These are phyloP conservation scores for Alviniconcha strummeri DNA, from an alignment of 2,888 invertebrate species.

Conservation along the genomic window DNA sequence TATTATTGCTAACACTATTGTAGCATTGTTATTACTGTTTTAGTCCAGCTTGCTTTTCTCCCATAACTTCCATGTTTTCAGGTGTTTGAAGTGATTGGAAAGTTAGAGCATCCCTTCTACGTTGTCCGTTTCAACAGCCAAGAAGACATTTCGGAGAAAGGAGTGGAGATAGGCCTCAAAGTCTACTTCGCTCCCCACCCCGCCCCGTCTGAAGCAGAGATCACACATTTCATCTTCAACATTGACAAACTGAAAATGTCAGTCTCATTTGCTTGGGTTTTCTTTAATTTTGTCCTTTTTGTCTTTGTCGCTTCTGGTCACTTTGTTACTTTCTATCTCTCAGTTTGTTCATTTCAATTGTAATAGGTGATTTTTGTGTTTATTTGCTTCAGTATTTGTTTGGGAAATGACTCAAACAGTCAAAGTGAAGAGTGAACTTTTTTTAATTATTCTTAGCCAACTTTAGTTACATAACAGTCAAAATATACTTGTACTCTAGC, in stretches of 20 bases:
- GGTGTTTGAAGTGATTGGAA: slow-evolving; percentile 94
- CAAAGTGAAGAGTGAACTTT: too few species aligned
- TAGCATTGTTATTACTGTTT: too few species aligned
- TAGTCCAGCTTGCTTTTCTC: too few species aligned
- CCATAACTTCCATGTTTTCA: slow-evolving; percentile 55
- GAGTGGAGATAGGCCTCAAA: slow-evolving; percentile 81
- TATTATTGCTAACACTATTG: too few species aligned
- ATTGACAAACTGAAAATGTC: slow-evolving; percentile 78
- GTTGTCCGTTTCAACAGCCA: slow-evolving; percentile 90
- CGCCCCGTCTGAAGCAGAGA: slow-evolving; percentile 86
- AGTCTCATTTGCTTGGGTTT: slow-evolving; percentile 35
- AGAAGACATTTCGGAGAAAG: slow-evolving; percentile 83
- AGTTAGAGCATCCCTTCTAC: slow-evolving; percentile 89
- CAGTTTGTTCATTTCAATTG: too few species aligned
- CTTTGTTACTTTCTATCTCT: background rate
- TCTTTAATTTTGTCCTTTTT: background rate
- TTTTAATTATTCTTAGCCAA: too few species aligned
- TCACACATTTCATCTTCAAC: slow-evolving; percentile 69
- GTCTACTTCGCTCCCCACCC: slow-evolving; percentile 91
- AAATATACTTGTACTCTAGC: too few species aligned
- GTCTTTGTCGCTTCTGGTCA: background rate
- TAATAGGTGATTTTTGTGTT: too few species aligned
- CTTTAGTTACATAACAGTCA: too few species aligned
- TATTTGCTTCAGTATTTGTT: too few species aligned
- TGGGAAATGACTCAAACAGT: too few species aligned